These are phyloP conservation scores for Gymnobelideus leadbeateri DNA, from an alignment of 2,113 vertebrate species.

Conservation along the genomic window DNA sequence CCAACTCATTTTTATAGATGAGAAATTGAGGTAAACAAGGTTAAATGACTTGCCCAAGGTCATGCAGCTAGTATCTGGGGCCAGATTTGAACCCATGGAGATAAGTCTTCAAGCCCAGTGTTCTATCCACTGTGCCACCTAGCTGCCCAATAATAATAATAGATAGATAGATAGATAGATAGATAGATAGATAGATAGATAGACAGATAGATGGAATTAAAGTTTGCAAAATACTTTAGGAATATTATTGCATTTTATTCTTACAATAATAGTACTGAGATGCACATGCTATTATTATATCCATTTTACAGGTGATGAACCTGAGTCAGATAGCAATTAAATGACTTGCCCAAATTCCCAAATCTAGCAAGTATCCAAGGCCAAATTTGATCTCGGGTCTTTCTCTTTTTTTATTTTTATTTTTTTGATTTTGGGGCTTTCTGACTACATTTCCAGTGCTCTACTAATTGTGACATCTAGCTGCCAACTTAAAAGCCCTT, in stretches of 20 bases:
- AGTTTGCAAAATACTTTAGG: not conserved
- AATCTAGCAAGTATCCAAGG: not conserved
- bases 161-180: no score
- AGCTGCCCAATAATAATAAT: not conserved
- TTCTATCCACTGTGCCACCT: not conserved
- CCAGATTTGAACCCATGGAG: no score
- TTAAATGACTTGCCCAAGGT: not conserved
- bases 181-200: no score
- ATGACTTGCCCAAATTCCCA: not conserved
- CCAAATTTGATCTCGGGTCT: not conserved
- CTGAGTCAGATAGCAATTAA: not conserved
- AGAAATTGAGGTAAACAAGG: not conserved
- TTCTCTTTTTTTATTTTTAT: not conserved
- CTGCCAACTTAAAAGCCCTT: not conserved
- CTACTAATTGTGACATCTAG: not conserved
- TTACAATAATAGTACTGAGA: not conserved
- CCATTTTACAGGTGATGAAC: not conserved
- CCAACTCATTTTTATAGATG: not conserved
- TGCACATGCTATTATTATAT: not conserved
- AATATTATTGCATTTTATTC: not conserved
- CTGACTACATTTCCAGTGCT: not conserved
- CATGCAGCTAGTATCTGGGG: no score
- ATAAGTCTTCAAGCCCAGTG: not conserved
- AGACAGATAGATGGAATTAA: not conserved
- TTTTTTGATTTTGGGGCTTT: not conserved